A percentile compares a stretch with the other conserved stretches of the same genome.
These are phyloP conservation scores for Etia nguti DNA, from an alignment of 2,113 vertebrate species.

Conservation along the genomic window DNA sequence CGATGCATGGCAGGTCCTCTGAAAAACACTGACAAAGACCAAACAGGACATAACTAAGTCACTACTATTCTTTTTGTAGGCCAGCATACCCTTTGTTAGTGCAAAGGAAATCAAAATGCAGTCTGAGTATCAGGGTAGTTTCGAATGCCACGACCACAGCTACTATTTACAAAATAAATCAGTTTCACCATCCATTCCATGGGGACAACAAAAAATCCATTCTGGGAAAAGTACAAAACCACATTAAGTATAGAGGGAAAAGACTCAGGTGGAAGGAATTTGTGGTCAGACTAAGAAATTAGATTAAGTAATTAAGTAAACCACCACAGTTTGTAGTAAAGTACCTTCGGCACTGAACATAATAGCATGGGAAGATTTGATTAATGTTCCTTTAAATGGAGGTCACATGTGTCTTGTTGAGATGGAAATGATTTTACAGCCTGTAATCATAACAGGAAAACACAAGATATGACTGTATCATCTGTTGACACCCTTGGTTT, in stretches of 20 bases:
- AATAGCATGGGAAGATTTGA: neutral
- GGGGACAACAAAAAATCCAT: neutral
- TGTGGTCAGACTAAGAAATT: neutral
- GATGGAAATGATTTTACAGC: conserved; percentile 9
- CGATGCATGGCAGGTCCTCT: neutral
- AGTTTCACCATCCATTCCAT: neutral
- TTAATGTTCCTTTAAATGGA: conserved; percentile 9
- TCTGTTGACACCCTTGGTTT: neutral
- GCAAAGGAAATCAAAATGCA: neutral
- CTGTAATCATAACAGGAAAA: conserved; percentile 18
- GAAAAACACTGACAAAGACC: neutral
- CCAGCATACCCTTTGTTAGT: neutral
- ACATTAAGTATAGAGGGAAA: neutral
- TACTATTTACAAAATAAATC: neutral
- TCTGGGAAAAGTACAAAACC: neutral
- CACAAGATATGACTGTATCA: neutral
- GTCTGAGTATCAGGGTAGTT: neutral
- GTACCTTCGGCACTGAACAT: neutral
- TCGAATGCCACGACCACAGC: neutral
- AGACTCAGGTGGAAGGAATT: neutral
- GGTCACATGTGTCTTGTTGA: conserved; percentile 10
- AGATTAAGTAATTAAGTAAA: neutral
- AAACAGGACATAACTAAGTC: neutral
- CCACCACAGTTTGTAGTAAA: neutral
- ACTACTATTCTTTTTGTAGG: neutral